These are phyloP conservation scores for Dasyornis broadbenti DNA, from an alignment of 2,113 vertebrate genomes.

Conservation along the genomic window DNA sequence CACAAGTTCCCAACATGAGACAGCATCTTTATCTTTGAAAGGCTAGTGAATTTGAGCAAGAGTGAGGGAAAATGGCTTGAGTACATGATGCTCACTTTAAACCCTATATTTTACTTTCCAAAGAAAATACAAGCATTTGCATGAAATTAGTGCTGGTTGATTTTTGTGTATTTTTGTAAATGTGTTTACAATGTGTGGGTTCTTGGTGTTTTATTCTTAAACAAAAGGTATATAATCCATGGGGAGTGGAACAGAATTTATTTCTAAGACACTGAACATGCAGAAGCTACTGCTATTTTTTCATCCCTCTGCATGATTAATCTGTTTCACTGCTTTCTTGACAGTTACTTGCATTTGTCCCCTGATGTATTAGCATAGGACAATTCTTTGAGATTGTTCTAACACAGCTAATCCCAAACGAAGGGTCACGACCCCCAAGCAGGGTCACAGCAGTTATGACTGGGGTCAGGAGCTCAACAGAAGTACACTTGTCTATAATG, in stretches of 20 bases:
- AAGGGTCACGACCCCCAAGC: neutral
- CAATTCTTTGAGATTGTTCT: neutral
- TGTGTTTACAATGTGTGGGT: fast-evolving
- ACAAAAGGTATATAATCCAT: neutral
- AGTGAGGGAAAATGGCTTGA: neutral
- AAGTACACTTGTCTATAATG: neutral
- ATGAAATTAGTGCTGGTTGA: neutral
- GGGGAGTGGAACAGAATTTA: neutral
- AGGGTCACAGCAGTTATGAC: neutral
- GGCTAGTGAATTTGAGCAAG: neutral
- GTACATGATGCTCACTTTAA: neutral
- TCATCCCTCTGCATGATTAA: neutral
- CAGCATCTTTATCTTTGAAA: neutral
- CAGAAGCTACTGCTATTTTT: neutral
- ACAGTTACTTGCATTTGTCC: neutral
- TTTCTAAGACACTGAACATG: neutral
- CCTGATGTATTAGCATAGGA: neutral
- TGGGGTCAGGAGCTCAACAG: neutral
- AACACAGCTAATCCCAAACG: neutral
- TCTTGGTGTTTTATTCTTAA: neutral
- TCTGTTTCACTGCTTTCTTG: neutral
- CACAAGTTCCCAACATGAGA: neutral
- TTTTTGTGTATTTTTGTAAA: neutral
- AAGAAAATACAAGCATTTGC: neutral
- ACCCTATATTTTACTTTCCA: neutral